Conservation (phyloP, 2,113 vertebrate species). For the Electrona antarctica region DNA sequence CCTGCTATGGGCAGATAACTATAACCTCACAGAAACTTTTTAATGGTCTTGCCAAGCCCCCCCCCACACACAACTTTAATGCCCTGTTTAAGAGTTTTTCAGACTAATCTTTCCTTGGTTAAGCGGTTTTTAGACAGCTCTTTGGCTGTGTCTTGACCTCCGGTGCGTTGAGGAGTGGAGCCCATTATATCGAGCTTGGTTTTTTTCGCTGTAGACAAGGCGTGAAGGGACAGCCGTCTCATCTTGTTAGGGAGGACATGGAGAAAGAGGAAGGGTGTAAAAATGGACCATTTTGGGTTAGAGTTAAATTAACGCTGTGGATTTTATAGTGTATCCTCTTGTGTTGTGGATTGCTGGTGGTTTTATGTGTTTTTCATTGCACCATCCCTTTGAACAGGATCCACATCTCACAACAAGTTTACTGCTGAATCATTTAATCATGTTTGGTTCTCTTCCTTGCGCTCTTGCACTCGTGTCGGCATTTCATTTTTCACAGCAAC, state of each 20-base stretch:
- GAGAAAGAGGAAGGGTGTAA: background rate
- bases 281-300: too few species aligned
- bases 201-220: constrained; percentile 23
- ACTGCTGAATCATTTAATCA: background rate
- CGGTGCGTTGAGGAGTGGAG: background rate
- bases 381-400: background rate
- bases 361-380: too few species aligned
- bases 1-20: constrained; percentile 1
- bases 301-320: too few species aligned
- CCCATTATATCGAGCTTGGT: background rate
- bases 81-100: constrained; percentile 28
- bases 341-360: too few species aligned
- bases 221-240: constrained; percentile 20
- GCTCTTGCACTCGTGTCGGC: background rate
- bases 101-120: constrained; percentile 20
- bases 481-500: background rate
- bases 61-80: constrained; percentile 26
- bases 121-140: background rate
- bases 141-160: constrained; percentile 26
- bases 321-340: too few species aligned
- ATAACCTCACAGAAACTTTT: constrained; percentile 16
- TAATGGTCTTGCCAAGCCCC: constrained; percentile 35
- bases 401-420: background rate
- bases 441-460: background rate
- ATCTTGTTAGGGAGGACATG: background rate